A percentile compares a stretch with the other conserved stretches of the same genome.
phyloP scores from a whole-genome alignment of 2,113 vertebrate species.

The Eulacestoma nigropectus region DNA sequence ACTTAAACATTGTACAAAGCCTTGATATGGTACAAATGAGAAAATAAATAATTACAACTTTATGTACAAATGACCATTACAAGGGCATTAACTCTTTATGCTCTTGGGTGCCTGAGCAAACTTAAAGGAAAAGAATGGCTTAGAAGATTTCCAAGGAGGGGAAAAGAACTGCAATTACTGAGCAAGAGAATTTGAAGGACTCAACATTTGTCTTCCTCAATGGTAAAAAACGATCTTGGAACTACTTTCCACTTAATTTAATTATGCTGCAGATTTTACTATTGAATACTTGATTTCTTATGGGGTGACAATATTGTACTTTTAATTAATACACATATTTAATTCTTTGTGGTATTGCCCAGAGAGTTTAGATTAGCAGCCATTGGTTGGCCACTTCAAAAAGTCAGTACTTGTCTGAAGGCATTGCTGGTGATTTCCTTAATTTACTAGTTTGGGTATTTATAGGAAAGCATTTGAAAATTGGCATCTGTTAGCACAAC shows the following conservation, averaged over 20 bases:
- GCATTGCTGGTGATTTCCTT: slow-evolving; percentile 48
- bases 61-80: slow-evolving; percentile 88
- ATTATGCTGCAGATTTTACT: not conserved
- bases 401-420: slow-evolving; percentile 44
- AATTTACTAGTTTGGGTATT: not conserved
- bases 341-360: not conserved
- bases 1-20: slow-evolving; percentile 97
- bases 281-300: not conserved
- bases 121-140: slow-evolving; percentile 26
- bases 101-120: slow-evolving; percentile 70
- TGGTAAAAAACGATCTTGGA: not conserved
- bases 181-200: slow-evolving; percentile 9
- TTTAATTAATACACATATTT: not conserved
- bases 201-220: not conserved
- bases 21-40: slow-evolving; percentile 97
- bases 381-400: slow-evolving; percentile 1
- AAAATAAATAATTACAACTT: slow-evolving; percentile 96
- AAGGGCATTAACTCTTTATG: slow-evolving; percentile 63
- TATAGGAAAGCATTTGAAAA: not conserved
- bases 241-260: slow-evolving; percentile 5
- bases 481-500: not conserved
- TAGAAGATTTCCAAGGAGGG: not conserved
- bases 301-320: not conserved
- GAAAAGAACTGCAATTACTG: not conserved
- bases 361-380: slow-evolving; percentile 19